phyloP scores from a whole-genome alignment of 2,797 vertebrate genomes.

The Apogon talboti region DNA sequence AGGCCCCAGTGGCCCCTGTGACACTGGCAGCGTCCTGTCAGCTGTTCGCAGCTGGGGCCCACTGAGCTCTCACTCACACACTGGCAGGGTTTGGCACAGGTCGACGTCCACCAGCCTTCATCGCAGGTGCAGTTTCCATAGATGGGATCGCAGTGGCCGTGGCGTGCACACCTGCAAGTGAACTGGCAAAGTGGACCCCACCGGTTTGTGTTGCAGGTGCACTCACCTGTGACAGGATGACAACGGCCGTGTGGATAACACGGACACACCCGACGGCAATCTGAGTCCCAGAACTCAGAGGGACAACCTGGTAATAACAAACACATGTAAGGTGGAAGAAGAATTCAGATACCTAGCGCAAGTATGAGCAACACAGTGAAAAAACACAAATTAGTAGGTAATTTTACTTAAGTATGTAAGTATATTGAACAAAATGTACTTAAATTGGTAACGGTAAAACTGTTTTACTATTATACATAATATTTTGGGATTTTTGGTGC shows the following conservation, averaged over 20 bases:
- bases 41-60: slow-evolving; percentile 82
- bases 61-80: slow-evolving; percentile 73
- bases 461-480: too few relatives aligned
- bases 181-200: slow-evolving; percentile 91
- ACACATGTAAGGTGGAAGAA: neutral
- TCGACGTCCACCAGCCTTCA: slow-evolving; percentile 88
- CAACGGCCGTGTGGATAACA: slow-evolving; percentile 91
- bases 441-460: too few relatives aligned
- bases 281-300: slow-evolving; percentile 90
- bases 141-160: slow-evolving; percentile 87
- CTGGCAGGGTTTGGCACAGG: slow-evolving; percentile 86
- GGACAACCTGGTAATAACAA: slow-evolving; percentile 86
- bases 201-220: slow-evolving; percentile 85
- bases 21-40: slow-evolving; percentile 88
- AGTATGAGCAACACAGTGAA: too few relatives aligned
- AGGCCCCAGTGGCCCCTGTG: slow-evolving; percentile 87
- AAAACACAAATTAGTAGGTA: too few relatives aligned
- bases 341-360: too few relatives aligned
- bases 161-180: slow-evolving; percentile 84
- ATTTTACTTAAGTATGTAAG: too few relatives aligned
- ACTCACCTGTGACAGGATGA: slow-evolving; percentile 84
- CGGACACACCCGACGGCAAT: slow-evolving; percentile 88
- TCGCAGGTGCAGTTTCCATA: slow-evolving; percentile 89
- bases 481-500: too few relatives aligned
- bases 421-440: too few relatives aligned